These are phyloP conservation scores for Varroa destructor DNA, from an alignment of 1,140 invertebrate species.

Conservation along the genomic window DNA sequence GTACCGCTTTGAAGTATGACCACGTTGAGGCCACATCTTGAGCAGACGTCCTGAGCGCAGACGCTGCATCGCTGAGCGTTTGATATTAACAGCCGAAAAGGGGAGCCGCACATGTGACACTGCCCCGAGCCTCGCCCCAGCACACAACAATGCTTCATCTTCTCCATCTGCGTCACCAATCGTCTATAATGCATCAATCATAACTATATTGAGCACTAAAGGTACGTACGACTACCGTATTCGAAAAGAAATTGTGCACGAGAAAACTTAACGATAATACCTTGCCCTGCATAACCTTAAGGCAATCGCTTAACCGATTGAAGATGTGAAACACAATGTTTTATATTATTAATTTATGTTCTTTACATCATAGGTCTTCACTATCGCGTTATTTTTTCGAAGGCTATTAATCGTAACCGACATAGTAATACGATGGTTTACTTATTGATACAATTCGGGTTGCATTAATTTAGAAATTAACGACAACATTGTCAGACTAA, in stretches of 20 bases:
- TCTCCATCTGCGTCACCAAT: constrained; percentile 21
- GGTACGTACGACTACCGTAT: neutral
- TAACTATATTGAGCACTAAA: neutral
- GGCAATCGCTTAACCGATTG: too few relatives aligned
- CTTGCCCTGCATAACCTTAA: too few relatives aligned
- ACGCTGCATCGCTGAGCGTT: constrained; percentile 3
- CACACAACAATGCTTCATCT: constrained; percentile 14
- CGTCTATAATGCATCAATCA: constrained; percentile 2
- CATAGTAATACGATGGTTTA: too few relatives aligned
- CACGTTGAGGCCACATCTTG: constrained; percentile 10
- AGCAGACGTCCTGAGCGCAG: constrained; percentile 17
- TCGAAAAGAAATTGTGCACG: neutral
- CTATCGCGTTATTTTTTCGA: too few relatives aligned
- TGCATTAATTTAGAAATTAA: too few relatives aligned
- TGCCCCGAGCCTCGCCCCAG: neutral
- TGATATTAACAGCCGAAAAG: constrained; percentile 11
- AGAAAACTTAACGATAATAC: neutral
- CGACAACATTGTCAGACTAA: too few relatives aligned
- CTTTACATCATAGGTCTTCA: too few relatives aligned
- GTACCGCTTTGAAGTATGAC: constrained; percentile 9
- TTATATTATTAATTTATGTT: too few relatives aligned
- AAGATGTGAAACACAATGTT: too few relatives aligned
- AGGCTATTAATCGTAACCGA: too few relatives aligned
- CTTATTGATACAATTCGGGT: too few relatives aligned
- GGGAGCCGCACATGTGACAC: constrained; percentile 7